These are phyloP conservation scores for Cyanistes caeruleus DNA, from an alignment of 2,113 vertebrate genomes.

Conservation along the genomic window DNA sequence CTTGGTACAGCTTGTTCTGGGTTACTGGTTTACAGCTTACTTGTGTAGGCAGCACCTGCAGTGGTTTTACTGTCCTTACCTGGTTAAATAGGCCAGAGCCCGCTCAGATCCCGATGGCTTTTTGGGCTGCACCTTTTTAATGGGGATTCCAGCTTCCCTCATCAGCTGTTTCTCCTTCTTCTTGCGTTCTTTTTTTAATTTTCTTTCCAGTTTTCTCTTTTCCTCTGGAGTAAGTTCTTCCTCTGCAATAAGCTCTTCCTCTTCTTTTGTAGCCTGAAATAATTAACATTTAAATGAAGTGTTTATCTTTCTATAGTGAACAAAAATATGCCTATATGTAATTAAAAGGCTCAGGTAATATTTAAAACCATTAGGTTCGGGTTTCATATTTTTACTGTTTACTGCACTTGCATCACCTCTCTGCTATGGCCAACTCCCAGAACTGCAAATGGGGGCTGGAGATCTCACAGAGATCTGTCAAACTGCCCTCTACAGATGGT, in stretches of 20 bases:
- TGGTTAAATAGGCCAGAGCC: slow-evolving; percentile 76
- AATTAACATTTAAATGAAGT: neutral
- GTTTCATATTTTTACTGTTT: neutral
- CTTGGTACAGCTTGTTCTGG: neutral
- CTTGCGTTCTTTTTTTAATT: slow-evolving; percentile 79
- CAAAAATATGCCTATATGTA: neutral
- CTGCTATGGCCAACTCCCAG: neutral
- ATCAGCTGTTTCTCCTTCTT: slow-evolving; percentile 73
- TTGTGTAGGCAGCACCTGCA: neutral
- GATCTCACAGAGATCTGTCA: neutral
- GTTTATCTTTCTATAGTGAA: neutral
- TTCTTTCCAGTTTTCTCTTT: slow-evolving; percentile 75
- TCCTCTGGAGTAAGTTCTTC: slow-evolving; percentile 67
- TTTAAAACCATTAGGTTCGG: neutral
- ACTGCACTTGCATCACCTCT: neutral
- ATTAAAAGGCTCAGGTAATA: neutral
- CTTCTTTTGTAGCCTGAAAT: slow-evolving; percentile 4
- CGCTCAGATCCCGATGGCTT: slow-evolving; percentile 24
- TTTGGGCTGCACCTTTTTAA: slow-evolving; percentile 15
- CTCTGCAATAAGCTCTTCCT: slow-evolving; percentile 52
- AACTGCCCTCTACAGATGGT: neutral
- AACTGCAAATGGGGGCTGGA: neutral
- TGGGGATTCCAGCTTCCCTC: slow-evolving; percentile 38
- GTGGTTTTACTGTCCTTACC: slow-evolving; percentile 44
- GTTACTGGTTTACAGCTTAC: neutral